Evolutionary conservation across 2,888 invertebrate genomes (phyloP).

Genomic region (Buathra laborator): DNA sequence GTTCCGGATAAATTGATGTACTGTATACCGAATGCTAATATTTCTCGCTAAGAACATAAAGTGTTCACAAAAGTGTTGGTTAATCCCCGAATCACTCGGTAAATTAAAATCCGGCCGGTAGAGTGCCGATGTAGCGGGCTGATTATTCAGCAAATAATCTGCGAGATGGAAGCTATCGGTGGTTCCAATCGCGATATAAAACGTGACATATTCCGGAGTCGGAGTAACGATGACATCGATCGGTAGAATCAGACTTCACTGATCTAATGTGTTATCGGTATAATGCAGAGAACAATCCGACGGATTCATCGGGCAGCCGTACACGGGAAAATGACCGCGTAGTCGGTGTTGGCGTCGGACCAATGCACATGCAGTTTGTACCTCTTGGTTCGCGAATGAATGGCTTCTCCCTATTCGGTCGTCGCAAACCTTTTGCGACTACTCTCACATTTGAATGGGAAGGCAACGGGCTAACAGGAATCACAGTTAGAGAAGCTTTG

Average conservation of each 20-base stretch:
- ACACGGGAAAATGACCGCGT: conserved; percentile 18
- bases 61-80: neutral
- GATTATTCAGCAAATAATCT: conserved; percentile 15
- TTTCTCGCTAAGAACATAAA: neutral
- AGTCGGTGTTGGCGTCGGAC: neutral
- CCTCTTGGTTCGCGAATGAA: conserved; percentile 32
- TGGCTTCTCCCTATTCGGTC: conserved; percentile 29
- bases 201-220: neutral
- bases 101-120: neutral
- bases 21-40: neutral
- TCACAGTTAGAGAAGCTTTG: conserved; percentile 7
- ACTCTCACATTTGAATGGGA: conserved; percentile 25
- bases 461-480: neutral
- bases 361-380: conserved; percentile 15
- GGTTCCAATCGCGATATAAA: conserved; percentile 7
- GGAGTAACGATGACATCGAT: neutral
- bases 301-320: conserved; percentile 2
- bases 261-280: conserved; percentile 25
- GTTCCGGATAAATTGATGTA: too few relatives aligned
- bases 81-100: conserved; percentile 6
- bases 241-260: neutral
- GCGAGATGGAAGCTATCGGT: conserved; percentile 9
- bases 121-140: neutral
- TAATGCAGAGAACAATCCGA: conserved; percentile 22
- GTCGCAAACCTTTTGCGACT: neutral